Evolutionary conservation across 2,797 vertebrate genomes (phyloP), one percentile per base, ranked within the genome.

Genomic region (Babyrousa celebensis): DNA sequence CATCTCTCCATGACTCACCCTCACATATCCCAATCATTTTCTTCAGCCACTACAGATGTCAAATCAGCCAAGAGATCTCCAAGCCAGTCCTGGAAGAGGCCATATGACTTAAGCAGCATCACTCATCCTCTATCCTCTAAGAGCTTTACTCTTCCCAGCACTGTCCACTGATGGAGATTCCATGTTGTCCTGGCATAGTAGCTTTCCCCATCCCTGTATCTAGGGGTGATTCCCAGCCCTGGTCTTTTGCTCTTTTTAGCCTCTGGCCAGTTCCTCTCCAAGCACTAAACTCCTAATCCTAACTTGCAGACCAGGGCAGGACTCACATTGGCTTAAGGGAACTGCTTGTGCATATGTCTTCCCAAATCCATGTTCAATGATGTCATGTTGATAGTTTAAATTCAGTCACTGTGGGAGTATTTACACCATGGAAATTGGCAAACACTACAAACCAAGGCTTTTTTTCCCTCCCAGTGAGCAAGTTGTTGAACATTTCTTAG

Each of bases 401-500:
- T 88, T 87, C 18, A 63, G 85, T 25, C 77, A 74, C 27, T n/a
- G 25, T 54, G 17, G 71, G 48, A 68, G 52, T 82, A 91, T 77
- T 85, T 88, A 78, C 77, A 88, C 84, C 56, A 78, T 2, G 4
- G 67, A 62, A 89, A 93, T 56, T 83, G 74, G 63, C 40, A 85
- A 92, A 72, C 14, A 65, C 36, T 63, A 58, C 36, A 88, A 85
- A 70, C 83, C 15, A 36, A 52, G 40, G 58, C 11, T 71, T 89
- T 87, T 84, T 68, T 54, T 23, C 17, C 68, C 36, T 85, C 12
- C 21, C 62, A 75, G 32, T 12, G 29, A 92, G 43, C 89, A 58
- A 89, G 52, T 58, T 68, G 68, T 79, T 68, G 91, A 96, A 83
- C 32, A 89, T 78, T 56, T 63, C 23, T 62, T 58, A 75, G 71